Base-by-base conservation (phyloP, 1,140 invertebrate genomes). In the Geopemphigus sp. region DNA sequence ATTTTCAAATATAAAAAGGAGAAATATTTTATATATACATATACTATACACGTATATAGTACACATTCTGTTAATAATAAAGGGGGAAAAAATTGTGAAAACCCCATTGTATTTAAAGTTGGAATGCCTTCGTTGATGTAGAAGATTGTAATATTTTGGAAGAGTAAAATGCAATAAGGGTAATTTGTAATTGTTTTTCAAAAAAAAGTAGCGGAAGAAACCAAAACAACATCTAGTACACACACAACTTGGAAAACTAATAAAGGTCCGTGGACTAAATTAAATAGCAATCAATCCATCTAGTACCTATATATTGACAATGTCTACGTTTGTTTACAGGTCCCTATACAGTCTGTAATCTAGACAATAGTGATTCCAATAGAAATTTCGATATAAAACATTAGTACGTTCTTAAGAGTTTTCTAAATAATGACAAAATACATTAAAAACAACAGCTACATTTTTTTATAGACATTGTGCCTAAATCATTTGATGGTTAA, bases 1-100 rank as follows among this genome's bases (percentile, higher is more conserved):
- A 76, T 76, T 76, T 76, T 76, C 53, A 10, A 59, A 76, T 76
- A 76, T 59, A 22, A 76, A 76, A 45, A 76, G 32, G 59, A 76
- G n/a, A 29, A 24, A 68, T 24, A 68, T 39, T 66, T 66, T 45
- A 66, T 32, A 64, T 66, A 66, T 66, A 66, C 39, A 66, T n/a
- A 39, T 39, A 39, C 29, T 47, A 68, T 17, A 26, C 14, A 68
- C 50, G 17, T 68, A 68, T 68, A 68, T 68, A 68, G 14, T 1
- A 47, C 45, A 68, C 66, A 50, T 50, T 17, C 66, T 24, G 64
- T 12, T 50, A 4, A 29, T n/a, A 68, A 26, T 24, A 8, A 50
- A 4, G 15, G 5, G 8, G 26, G 26, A 68, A 66, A 66, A 47
- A 50, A 68, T 26, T 14, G 10, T 26, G 45, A 24, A 68, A 12